phyloP scores from a whole-genome alignment of 2,888 invertebrate species.

The Apantesis nais region DNA sequence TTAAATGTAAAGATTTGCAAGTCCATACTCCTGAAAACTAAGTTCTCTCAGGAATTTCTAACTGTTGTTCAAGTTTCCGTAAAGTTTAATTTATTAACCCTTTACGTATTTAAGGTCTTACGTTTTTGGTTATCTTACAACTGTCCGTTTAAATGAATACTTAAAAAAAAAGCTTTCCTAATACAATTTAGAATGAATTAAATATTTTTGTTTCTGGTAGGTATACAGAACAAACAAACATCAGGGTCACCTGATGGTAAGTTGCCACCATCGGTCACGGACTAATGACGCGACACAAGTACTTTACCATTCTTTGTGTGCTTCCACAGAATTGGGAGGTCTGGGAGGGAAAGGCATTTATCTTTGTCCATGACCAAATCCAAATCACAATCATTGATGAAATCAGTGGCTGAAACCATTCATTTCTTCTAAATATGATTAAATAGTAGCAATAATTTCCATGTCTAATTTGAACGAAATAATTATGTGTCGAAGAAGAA shows the following conservation, averaged over 20 bases:
- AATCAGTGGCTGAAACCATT: too few relatives aligned
- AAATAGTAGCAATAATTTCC: too few relatives aligned
- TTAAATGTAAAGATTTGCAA: background rate
- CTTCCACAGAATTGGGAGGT: too few relatives aligned
- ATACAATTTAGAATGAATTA: background rate
- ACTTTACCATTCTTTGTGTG: too few relatives aligned
- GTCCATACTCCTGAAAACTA: background rate
- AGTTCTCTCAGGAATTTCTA: background rate
- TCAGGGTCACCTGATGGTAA: background rate
- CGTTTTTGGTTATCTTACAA: background rate
- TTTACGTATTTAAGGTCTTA: background rate
- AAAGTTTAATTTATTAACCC: background rate
- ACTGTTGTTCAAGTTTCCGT: background rate
- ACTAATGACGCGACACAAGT: background rate
- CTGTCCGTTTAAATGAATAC: background rate
- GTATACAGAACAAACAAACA: background rate
- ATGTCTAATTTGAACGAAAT: too few relatives aligned
- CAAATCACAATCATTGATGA: too few relatives aligned
- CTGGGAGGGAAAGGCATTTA: too few relatives aligned
- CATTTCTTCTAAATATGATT: too few relatives aligned
- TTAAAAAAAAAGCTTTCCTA: background rate
- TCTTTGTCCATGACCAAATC: too few relatives aligned
- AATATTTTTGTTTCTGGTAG: background rate
- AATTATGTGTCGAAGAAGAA: too few relatives aligned
- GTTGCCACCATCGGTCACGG: background rate